Conservation (phyloP, 2,888 invertebrate genomes). For the Tupiocoris notatus region DNA sequence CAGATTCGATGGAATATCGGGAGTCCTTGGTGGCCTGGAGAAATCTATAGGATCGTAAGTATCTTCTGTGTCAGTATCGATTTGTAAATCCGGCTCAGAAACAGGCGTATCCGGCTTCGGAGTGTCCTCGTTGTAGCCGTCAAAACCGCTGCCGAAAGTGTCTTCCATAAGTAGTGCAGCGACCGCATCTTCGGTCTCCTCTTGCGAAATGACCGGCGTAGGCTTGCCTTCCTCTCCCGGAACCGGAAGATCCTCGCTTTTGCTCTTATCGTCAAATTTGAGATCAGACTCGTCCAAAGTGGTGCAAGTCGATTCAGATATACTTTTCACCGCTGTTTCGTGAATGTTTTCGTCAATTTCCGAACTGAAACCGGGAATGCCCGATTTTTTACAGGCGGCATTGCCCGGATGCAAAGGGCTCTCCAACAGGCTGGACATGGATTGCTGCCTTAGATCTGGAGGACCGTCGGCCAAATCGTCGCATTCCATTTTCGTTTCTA, state of each 20-base stretch:
- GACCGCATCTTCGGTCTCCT: constrained; percentile 89
- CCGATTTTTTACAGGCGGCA: constrained; percentile 56
- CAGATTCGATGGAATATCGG: constrained; percentile 59
- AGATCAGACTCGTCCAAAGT: constrained; percentile 49
- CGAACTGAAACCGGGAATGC: constrained; percentile 66
- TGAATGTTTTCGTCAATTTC: constrained; percentile 69
- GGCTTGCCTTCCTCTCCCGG: constrained; percentile 55
- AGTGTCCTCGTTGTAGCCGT: constrained; percentile 55
- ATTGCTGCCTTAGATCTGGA: constrained; percentile 53
- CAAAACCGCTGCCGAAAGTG: constrained; percentile 72
- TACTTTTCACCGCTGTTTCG: constrained; percentile 78
- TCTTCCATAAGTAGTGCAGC: constrained; percentile 77
- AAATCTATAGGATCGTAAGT: constrained; percentile 58
- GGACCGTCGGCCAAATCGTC: constrained; percentile 53
- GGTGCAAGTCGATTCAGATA: constrained; percentile 60
- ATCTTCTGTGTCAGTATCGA: constrained; percentile 84
- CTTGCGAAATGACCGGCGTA: constrained; percentile 72
- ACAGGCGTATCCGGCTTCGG: constrained; percentile 81
- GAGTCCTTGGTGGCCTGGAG: constrained; percentile 59
- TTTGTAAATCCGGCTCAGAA: constrained; percentile 78
- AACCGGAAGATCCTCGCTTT: constrained; percentile 61
- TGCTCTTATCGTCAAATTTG: constrained; percentile 52
- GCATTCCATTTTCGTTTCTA: constrained; percentile 28
- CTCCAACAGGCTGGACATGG: constrained; percentile 47
- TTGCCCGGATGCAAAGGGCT: constrained; percentile 48